These are phyloP conservation scores for Arrhamphus sclerolepis DNA, from an alignment of 2,797 vertebrate genomes.

Conservation along the genomic window DNA sequence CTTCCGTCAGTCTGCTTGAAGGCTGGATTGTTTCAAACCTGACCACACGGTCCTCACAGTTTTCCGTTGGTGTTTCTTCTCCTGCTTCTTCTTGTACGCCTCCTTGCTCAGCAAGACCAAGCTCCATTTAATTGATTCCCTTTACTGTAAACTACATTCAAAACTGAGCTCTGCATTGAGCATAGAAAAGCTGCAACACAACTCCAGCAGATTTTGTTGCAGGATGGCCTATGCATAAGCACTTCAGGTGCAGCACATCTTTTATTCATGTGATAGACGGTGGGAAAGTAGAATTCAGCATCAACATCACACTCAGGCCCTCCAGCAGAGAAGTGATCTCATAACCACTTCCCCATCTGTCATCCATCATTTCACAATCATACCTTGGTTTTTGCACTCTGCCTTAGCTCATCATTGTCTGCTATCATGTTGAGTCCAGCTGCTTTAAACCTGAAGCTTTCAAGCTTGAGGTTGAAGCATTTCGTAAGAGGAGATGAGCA, in stretches of 20 bases:
- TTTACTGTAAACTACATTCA: background rate
- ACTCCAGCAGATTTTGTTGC: background rate
- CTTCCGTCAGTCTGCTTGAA: too few relatives aligned
- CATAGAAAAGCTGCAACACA: background rate
- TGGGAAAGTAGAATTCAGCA: conserved; percentile 14
- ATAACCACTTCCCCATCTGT: conserved; percentile 15
- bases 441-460: conserved; percentile 10
- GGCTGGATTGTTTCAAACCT: too few relatives aligned
- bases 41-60: too few relatives aligned
- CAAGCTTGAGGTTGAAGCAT: conserved; percentile 7
- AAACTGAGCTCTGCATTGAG: background rate
- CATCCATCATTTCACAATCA: conserved; percentile 23
- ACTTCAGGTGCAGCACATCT: background rate
- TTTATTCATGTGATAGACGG: conserved; percentile 8
- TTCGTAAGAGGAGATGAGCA: conserved; percentile 25
- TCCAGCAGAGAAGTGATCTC: conserved; percentile 19
- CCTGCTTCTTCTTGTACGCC: too few relatives aligned
- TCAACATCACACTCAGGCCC: conserved; percentile 7
- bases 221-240: background rate
- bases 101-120: too few relatives aligned
- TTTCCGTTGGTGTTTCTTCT: too few relatives aligned
- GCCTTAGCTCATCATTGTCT: conserved; percentile 7
- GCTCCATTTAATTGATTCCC: background rate
- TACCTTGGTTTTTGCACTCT: conserved; percentile 3
- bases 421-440: background rate